Evolutionary conservation across 2,888 invertebrate genomes (phyloP), one percentile per base, ranked within the genome.

Genomic region (Heteromurus nitidus): DNA sequence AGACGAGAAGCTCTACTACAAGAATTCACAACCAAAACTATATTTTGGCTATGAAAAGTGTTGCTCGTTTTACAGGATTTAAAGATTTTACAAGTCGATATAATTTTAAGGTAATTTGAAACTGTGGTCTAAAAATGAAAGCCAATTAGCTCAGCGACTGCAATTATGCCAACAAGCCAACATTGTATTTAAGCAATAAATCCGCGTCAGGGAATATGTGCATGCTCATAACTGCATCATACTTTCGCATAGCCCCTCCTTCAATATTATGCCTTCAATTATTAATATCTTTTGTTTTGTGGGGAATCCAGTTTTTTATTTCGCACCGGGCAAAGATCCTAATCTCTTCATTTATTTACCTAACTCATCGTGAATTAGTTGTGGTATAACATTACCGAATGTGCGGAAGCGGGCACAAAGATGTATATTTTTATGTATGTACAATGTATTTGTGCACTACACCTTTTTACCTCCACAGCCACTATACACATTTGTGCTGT

Each of bases 311-410:
- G 42, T 60, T 44, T 53, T 70, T 36, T 3, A 70, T 24, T 18
- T 42, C 16, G 22, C 28, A 9, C n/a, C 28, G 18, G 62, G 55
- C 47, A 42, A 47, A 68, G 76, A 68, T 68, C 16, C 26, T 68
- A 60, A 76, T 68, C 76, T 60, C 76, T 60, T 68, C 62, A 76
- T 68, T 75, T 68, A 68, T 76, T 68, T 68, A 31, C 68, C 36
- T 60, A 58, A 31, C 58, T n/a, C 55, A 44, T 31, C 47, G 31
- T 30, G n/a, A 31, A 44, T 65, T 75, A 58, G 58, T 75, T 67
- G 20, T 74, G 50, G 53, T 36, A 70, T 28, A 13, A 42, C 18
- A 58, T 58, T 36, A 24, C 7, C 7, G 7, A 42, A 22, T 53
- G 53, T 53, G 53, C 53, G 53, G 53, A 53, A 53, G 53, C 53